phyloP scores from a whole-genome alignment of 1,140 invertebrate genomes.

The Goniozus legneri region DNA sequence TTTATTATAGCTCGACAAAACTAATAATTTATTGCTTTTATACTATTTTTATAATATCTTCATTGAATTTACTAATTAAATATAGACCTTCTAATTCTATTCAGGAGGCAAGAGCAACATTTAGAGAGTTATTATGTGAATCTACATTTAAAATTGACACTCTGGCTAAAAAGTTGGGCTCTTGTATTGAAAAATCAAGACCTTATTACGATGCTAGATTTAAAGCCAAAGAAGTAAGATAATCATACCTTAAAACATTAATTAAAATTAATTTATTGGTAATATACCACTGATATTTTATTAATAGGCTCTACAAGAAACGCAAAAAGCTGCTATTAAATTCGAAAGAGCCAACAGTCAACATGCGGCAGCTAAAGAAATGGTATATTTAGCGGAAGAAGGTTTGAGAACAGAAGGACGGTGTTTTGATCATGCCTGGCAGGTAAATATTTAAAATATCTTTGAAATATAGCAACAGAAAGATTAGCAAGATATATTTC shows the following conservation, averaged over 20 bases:
- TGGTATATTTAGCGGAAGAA: slow-evolving; percentile 86
- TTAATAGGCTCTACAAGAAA: slow-evolving; percentile 58
- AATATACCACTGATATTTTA: background rate
- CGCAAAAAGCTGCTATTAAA: slow-evolving; percentile 83
- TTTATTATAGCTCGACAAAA: slow-evolving; percentile 28
- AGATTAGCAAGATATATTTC: background rate
- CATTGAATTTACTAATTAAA: no score
- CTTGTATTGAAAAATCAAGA: slow-evolving; percentile 82
- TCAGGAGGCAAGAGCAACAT: slow-evolving; percentile 79
- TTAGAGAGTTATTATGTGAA: slow-evolving; percentile 79
- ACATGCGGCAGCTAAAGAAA: slow-evolving; percentile 93
- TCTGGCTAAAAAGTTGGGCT: slow-evolving; percentile 79
- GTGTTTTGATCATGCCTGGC: slow-evolving; percentile 87
- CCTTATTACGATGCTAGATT: slow-evolving; percentile 88
- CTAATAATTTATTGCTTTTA: slow-evolving; percentile 17
- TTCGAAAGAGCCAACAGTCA: slow-evolving; percentile 90
- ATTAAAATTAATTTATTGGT: background rate
- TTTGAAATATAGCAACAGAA: background rate
- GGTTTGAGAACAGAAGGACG: slow-evolving; percentile 65
- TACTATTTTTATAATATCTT: no score
- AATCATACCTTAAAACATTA: slow-evolving; percentile 2
- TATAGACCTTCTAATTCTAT: no score
- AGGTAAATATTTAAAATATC: slow-evolving; percentile 47
- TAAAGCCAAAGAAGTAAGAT: slow-evolving; percentile 68
- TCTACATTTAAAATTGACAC: slow-evolving; percentile 80